Evolutionary conservation across 2,113 vertebrate species (phyloP), one percentile per base, ranked within the genome.

Genomic region (Vireo altiloquus): DNA sequence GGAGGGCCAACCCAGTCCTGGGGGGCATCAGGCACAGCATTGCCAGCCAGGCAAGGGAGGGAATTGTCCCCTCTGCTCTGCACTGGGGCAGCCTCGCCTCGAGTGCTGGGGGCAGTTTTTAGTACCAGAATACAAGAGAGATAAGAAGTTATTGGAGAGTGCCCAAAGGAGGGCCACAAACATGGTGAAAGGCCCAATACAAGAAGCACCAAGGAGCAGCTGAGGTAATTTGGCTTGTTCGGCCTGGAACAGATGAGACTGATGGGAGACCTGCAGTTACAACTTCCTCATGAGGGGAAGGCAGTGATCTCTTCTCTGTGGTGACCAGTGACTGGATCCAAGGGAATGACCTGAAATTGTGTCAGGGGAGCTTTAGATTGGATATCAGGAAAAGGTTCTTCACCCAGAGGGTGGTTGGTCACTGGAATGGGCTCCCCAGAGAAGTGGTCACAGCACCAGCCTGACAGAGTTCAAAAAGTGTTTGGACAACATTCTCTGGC

Each of bases 21-120:
- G 22, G 40, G 15, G 10, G 1, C 31, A 70, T 8, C 49, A 71
- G 56, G 24, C 2, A 54, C 25, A 47, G 65, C 49, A 71, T 10
- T 0, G 0, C 19, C 52, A 56, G 42, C 30, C n/a, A 0, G 0
- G 19, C 7, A 19, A 57, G 21, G 25, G 25, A 72, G 11, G 30
- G 35, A 21, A 57, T 3, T 88, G 57, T 49, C 14, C 49, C 0
- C 57, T 25, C 10, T 71, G 56, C 56, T 40, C n/a, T 53, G 15
- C 7, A 1, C 50, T 56, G n/a, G 11, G n/a, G 16, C 2, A 0
- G 21, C 30, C 57, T 65, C 49, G 39, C n/a, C 69, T 42, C 1
- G 0, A 42, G 35, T 27, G 31, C 35, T 33, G 25, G 11, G n/a
- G 10, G 9, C 25, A 56, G 7, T 1, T 35, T 5, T 33, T 25